Conservation (phyloP, 2,113 vertebrate genomes). For the Ranitomeya variabilis region DNA sequence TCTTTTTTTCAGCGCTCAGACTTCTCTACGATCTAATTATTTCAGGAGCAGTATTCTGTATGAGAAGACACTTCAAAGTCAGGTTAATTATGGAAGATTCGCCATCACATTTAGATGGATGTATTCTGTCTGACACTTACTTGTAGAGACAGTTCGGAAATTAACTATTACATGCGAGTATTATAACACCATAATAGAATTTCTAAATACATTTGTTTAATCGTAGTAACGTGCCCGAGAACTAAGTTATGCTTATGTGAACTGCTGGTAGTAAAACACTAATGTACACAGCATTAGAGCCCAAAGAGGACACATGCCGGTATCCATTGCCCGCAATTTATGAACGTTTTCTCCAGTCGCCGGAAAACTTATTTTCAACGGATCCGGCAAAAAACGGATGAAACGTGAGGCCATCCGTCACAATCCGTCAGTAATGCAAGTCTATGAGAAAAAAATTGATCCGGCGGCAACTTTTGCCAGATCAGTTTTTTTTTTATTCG, state of each 20-base stretch:
- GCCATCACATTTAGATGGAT: not conserved
- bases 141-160: not conserved
- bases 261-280: not conserved
- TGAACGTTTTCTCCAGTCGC: too few species aligned
- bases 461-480: too few species aligned
- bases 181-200: not conserved
- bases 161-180: not conserved
- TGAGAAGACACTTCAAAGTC: not conserved
- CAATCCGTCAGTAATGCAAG: too few species aligned
- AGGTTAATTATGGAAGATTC: slow-evolving; percentile 1
- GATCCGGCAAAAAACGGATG: too few species aligned
- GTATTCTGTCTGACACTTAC: not conserved
- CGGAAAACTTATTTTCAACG: too few species aligned
- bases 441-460: too few species aligned
- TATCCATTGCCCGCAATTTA: not conserved
- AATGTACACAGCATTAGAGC: not conserved
- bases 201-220: not conserved
- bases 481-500: too few species aligned
- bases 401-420: too few species aligned
- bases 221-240: not conserved
- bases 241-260: not conserved
- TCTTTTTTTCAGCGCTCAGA: not conserved
- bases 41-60: not conserved
- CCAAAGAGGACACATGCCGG: not conserved
- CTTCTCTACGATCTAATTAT: slow-evolving; percentile 27